phyloP scores from a whole-genome alignment of 2,888 invertebrate genomes.

The Mimachlamys varia region DNA sequence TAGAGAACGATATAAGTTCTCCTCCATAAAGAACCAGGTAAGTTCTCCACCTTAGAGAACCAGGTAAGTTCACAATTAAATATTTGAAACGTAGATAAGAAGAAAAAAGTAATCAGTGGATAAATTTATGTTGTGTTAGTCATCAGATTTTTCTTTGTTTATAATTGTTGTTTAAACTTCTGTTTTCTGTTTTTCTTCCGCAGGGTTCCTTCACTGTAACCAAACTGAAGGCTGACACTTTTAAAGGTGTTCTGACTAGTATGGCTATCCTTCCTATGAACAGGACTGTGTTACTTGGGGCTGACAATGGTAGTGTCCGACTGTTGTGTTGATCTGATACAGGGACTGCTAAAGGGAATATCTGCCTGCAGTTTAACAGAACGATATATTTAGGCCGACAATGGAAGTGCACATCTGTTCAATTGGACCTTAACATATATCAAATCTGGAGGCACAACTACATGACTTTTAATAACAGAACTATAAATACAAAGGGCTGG shows the following conservation, averaged over 20 bases:
- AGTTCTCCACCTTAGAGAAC: slow-evolving; percentile 66
- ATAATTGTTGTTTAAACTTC: not conserved
- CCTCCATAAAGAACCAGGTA: slow-evolving; percentile 65
- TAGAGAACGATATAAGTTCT: slow-evolving; percentile 62
- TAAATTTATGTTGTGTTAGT: no score
- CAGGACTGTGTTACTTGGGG: slow-evolving; percentile 93
- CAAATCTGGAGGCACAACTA: not conserved
- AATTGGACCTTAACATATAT: not conserved
- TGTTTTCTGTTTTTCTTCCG: slow-evolving; percentile 48
- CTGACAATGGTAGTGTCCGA: slow-evolving; percentile 90
- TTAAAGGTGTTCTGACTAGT: slow-evolving; percentile 95
- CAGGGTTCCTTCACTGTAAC: slow-evolving; percentile 90
- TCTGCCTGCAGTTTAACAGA: slow-evolving; percentile 79
- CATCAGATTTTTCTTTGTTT: no score
- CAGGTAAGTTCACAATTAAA: not conserved
- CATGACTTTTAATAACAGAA: no score
- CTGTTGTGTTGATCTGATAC: slow-evolving; percentile 75
- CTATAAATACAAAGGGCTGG: no score
- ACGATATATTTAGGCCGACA: not conserved
- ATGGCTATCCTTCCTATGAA: slow-evolving; percentile 95
- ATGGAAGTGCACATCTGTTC: not conserved
- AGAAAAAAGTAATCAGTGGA: no score
- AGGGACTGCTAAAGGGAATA: slow-evolving; percentile 94
- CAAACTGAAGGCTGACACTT: slow-evolving; percentile 92
- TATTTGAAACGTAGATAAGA: no score